A percentile compares a stretch with the other conserved stretches of the same genome.
Evolutionary conservation across 2,797 vertebrate species (phyloP).

Genomic region (Pelobates cultripes): DNA sequence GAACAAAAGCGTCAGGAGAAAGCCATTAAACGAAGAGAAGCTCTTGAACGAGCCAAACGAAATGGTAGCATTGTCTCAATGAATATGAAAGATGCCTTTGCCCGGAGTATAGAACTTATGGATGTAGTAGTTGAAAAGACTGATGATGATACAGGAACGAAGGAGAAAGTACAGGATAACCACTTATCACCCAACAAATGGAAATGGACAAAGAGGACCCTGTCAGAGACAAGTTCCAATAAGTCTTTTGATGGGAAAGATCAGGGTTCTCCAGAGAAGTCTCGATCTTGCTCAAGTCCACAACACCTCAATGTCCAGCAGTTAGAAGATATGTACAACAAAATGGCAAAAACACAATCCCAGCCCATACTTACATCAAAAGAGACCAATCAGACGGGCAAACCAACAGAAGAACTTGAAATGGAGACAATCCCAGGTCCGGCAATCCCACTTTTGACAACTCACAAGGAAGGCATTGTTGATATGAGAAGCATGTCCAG

Average conservation of each 20-base stretch:
- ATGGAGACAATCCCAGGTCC: conserved; percentile 85
- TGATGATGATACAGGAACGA: conserved; percentile 75
- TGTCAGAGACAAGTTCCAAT: conserved; percentile 79
- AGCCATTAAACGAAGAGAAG: conserved; percentile 93
- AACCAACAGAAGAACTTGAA: conserved; percentile 83
- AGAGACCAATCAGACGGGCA: conserved; percentile 68
- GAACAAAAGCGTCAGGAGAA: conserved; percentile 98
- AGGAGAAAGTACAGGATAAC: conserved; percentile 87
- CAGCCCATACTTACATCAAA: conserved; percentile 82
- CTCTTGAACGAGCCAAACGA: conserved; percentile 92
- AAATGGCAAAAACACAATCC: conserved; percentile 88
- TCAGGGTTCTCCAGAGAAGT: conserved; percentile 79
- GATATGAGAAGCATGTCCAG: conserved; percentile 96
- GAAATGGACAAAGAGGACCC: conserved; percentile 83
- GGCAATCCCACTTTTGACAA: conserved; percentile 69
- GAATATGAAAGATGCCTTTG: conserved; percentile 94
- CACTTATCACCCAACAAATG: conserved; percentile 82
- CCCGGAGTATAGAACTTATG: conserved; percentile 86
- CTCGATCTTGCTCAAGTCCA: conserved; percentile 79
- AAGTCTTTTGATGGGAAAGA: conserved; percentile 86
- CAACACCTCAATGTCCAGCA: conserved; percentile 90
- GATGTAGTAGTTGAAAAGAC: conserved; percentile 89
- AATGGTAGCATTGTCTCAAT: conserved; percentile 97
- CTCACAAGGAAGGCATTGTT: conserved; percentile 74
- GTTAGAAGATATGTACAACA: conserved; percentile 92